Evolutionary conservation across 2,797 vertebrate genomes (phyloP).

Genomic region (Myotis findleyi): DNA sequence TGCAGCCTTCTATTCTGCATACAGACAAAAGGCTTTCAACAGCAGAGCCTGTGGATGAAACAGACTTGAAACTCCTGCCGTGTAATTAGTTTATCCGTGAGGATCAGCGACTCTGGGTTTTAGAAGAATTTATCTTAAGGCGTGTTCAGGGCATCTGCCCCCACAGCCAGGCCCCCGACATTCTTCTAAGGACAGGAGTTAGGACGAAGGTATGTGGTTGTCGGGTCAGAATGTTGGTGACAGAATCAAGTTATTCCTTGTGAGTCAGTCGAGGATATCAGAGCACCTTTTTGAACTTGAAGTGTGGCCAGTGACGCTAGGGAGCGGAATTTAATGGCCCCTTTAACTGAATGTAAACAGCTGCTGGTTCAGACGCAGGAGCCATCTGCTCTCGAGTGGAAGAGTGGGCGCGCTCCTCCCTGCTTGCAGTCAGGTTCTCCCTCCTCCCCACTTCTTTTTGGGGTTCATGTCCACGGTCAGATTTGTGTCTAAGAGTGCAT

Average conservation of each 20-base stretch:
- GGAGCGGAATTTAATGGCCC: background rate
- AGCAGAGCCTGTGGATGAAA: background rate
- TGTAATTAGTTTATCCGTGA: background rate
- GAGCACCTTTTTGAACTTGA: background rate
- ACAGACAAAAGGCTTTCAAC: background rate
- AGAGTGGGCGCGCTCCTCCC: background rate
- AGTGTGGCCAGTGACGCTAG: background rate
- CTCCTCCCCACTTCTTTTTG: background rate
- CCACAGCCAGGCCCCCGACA: background rate
- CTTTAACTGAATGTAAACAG: background rate
- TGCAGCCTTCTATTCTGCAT: background rate
- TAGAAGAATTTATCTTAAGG: background rate
- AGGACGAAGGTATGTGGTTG: background rate
- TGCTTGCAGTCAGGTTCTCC: fast-evolving
- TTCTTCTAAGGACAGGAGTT: background rate
- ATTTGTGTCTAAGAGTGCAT: background rate
- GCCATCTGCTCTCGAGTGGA: background rate
- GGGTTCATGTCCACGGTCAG: fast-evolving
- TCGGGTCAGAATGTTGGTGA: background rate
- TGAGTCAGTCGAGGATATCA: background rate
- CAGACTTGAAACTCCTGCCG: background rate
- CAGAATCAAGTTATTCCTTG: background rate
- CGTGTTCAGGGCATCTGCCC: too few relatives aligned
- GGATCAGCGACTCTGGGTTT: background rate
- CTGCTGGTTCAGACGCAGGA: background rate